phyloP scores from a whole-genome alignment of 2,113 vertebrate species.

The Ciconia stormi region DNA sequence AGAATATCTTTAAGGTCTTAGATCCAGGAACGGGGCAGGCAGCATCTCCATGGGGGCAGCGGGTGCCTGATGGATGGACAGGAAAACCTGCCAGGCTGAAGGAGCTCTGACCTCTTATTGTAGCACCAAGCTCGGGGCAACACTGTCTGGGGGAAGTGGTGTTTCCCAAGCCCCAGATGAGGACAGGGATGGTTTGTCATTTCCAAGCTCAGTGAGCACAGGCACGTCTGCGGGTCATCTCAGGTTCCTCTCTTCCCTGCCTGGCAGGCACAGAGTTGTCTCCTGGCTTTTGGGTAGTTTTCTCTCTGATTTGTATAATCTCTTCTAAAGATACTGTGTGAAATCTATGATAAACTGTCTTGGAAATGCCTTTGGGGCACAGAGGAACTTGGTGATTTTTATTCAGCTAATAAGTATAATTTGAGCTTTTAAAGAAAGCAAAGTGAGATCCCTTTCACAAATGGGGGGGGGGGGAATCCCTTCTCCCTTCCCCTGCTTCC shows the following conservation, averaged over 20 bases:
- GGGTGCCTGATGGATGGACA: rapidly evolving
- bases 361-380: background rate
- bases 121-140: rapidly evolving
- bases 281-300: background rate
- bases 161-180: background rate
- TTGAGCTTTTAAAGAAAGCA: background rate
- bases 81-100: background rate
- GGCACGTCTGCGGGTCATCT: background rate
- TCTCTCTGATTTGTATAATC: background rate
- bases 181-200: background rate
- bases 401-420: background rate
- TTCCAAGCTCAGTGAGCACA: background rate
- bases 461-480: too few species aligned
- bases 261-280: background rate
- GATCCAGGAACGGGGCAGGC: background rate
- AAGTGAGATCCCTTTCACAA: background rate
- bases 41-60: rapidly evolving
- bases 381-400: background rate
- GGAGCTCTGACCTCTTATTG: background rate
- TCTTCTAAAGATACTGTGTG: background rate
- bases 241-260: background rate
- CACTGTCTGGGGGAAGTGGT: background rate
- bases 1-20: background rate
- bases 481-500: background rate
- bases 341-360: background rate